A percentile compares a stretch with the other conserved stretches of the same genome.
Conservation (phyloP, 1,140 invertebrate genomes). For the Apocrypta bakeri region DNA sequence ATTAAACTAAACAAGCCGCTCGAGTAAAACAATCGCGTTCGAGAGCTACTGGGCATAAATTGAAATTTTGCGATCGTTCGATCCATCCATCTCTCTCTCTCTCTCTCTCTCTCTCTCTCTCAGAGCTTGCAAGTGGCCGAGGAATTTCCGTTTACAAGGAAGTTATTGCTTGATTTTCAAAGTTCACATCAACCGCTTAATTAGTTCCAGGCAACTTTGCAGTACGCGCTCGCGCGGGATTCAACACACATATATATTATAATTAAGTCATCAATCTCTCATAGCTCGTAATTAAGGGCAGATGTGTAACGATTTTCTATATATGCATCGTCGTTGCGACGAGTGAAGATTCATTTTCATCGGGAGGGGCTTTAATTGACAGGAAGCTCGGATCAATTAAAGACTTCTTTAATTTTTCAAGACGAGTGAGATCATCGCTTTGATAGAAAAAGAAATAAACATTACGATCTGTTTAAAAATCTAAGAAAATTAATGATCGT, state of each 20-base stretch:
- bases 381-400: no score
- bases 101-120: no score
- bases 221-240: no score
- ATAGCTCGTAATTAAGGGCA: background rate
- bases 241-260: no score
- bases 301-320: conserved; percentile 1
- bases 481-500: no score
- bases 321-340: background rate
- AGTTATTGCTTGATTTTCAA: background rate
- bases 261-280: conserved; percentile 17
- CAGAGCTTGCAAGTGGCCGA: background rate
- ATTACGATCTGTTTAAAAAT: no score
- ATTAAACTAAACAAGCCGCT: background rate
- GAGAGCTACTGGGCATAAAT: background rate
- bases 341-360: background rate
- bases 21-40: background rate
- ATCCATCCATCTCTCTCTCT: background rate
- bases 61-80: background rate
- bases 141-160: background rate
- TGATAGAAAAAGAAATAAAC: no score
- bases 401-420: no score
- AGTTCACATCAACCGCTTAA: background rate
- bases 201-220: background rate
- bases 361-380: no score
- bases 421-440: no score